These are phyloP conservation scores for Nomada ferruginata DNA, from an alignment of 2,888 invertebrate genomes.

Conservation along the genomic window DNA sequence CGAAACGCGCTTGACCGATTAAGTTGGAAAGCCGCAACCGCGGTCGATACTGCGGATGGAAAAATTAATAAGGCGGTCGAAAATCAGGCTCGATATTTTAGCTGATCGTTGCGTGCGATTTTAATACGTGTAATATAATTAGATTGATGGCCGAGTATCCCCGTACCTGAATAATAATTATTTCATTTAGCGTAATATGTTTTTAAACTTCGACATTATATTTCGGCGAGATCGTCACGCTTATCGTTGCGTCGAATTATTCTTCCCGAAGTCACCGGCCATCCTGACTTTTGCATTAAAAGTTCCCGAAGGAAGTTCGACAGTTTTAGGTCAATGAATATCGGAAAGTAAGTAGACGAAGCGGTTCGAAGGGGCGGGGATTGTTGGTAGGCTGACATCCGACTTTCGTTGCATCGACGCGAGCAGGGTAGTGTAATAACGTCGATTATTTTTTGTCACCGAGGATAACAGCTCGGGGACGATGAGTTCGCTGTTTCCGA, in stretches of 20 bases:
- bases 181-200: background rate
- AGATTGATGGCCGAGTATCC: background rate
- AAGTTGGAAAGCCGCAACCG: constrained; percentile 36
- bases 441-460: constrained; percentile 28
- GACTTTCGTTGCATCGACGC: constrained; percentile 11
- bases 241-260: background rate
- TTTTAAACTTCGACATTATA: background rate
- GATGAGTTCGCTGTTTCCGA: constrained; percentile 39
- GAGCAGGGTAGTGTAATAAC: constrained; percentile 20
- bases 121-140: background rate
- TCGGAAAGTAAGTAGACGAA: background rate
- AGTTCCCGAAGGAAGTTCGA: background rate
- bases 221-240: background rate
- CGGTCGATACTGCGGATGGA: constrained; percentile 49
- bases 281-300: background rate
- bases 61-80: constrained; percentile 51
- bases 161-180: no score
- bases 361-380: background rate
- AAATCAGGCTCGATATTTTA: constrained; percentile 23
- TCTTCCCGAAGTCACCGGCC: background rate
- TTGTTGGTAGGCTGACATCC: background rate
- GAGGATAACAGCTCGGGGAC: background rate
- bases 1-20: constrained; percentile 61
- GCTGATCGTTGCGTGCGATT: background rate
- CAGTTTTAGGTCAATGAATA: constrained; percentile 30